A percentile compares a stretch with the other conserved stretches of the same genome.
Conservation (phyloP, 2,797 vertebrate species). For the Harpagifer antarcticus region DNA sequence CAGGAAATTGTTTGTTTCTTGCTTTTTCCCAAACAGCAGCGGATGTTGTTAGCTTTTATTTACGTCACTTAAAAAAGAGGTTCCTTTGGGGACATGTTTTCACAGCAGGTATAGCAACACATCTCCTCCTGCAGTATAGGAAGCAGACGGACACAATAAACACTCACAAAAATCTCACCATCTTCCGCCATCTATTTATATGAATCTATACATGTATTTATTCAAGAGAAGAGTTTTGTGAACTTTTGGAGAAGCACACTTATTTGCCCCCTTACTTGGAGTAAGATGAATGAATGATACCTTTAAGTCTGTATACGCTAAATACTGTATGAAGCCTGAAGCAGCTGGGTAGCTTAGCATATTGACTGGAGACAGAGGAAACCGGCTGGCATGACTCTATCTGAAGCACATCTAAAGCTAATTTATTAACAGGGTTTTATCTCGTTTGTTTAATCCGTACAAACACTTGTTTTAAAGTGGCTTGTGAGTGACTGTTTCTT, state of each 20-base stretch:
- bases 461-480: neutral
- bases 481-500: neutral
- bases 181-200: neutral
- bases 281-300: no score
- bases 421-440: neutral
- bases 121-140: neutral
- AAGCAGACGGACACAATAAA: no score
- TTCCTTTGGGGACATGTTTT: slow-evolving; percentile 31
- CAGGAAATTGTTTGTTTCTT: slow-evolving; percentile 8
- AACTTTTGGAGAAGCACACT: neutral
- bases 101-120: slow-evolving; percentile 12
- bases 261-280: no score
- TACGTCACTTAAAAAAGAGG: slow-evolving; percentile 6
- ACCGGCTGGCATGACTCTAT: neutral
- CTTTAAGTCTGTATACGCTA: no score
- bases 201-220: neutral
- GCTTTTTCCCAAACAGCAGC: slow-evolving; percentile 16
- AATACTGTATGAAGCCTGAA: no score
- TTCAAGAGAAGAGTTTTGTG: neutral
- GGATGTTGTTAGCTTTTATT: slow-evolving; percentile 22
- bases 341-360: neutral
- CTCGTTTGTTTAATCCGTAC: neutral
- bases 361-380: neutral
- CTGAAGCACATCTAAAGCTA: neutral
- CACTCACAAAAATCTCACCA: neutral